Conservation (phyloP, 2,888 invertebrate species). For the Eupsilia transversa region DNA sequence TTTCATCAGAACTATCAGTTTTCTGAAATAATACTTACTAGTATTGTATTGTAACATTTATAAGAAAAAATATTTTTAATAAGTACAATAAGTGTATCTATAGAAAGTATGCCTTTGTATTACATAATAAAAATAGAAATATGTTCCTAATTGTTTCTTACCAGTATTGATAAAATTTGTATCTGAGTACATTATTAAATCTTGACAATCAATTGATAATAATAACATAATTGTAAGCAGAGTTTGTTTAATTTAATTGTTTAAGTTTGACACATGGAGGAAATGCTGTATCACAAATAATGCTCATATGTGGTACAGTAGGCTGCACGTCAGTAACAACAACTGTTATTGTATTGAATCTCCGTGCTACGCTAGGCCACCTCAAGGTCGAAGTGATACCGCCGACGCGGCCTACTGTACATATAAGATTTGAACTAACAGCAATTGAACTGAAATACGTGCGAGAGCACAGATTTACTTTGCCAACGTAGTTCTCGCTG, state of each 20-base stretch:
- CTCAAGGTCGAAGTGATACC: not conserved
- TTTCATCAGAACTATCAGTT: constrained; percentile 21
- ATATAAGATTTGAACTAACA: not conserved
- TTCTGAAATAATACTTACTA: constrained; percentile 18
- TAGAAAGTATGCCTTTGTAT: constrained; percentile 37
- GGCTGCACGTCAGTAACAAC: not conserved
- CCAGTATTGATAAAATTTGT: constrained; percentile 39
- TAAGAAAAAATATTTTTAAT: constrained; percentile 30
- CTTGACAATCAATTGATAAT: constrained; percentile 38
- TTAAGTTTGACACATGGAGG: constrained; percentile 26
- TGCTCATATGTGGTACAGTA: not conserved
- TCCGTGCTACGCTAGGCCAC: not conserved
- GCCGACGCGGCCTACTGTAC: not conserved
- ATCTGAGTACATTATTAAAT: constrained; percentile 13
- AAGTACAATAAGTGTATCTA: constrained; percentile 35
- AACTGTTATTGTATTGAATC: not conserved
- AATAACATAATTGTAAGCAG: constrained; percentile 21
- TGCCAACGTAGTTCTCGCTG: not conserved
- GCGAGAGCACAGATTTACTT: not conserved
- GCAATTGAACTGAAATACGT: constrained; percentile 1
- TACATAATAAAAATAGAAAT: constrained; percentile 19
- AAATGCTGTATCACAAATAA: constrained; percentile 6
- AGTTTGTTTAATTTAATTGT: constrained; percentile 35
- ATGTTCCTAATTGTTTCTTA: constrained; percentile 43
- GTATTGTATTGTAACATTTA: constrained; percentile 14